These are phyloP conservation scores for Drosophila littoralis DNA, from an alignment of 1,140 invertebrate species.

Conservation along the genomic window DNA sequence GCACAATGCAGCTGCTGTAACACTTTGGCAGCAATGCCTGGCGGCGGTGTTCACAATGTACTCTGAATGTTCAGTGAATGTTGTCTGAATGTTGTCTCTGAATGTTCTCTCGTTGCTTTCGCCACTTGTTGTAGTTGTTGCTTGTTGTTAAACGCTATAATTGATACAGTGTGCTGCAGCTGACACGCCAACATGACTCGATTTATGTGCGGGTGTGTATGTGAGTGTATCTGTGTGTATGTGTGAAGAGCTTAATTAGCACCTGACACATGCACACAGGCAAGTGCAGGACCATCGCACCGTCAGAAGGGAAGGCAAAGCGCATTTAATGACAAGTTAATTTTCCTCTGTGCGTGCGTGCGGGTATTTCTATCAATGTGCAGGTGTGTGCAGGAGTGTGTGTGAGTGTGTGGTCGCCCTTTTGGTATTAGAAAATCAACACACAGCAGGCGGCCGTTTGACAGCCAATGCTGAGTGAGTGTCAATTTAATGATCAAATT, in stretches of 20 bases:
- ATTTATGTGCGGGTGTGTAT: neutral
- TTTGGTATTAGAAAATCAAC: conserved; percentile 59
- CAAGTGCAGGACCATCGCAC: conserved; percentile 15
- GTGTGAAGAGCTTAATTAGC: conserved; percentile 55
- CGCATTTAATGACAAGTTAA: conserved; percentile 72
- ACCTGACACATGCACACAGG: conserved; percentile 56
- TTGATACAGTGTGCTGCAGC: conserved; percentile 54
- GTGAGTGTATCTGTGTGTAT: conserved; percentile 19
- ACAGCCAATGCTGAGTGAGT: conserved; percentile 35
- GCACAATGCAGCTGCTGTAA: conserved; percentile 38
- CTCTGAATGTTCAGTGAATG: conserved; percentile 14
- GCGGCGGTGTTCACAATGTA: neutral
- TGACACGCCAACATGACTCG: conserved; percentile 42
- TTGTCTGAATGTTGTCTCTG: conserved; percentile 18
- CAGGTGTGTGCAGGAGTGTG: conserved; percentile 6
- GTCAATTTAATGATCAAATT: conserved; percentile 66
- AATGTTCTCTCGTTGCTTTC: conserved; percentile 23
- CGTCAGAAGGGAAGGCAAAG: conserved; percentile 30
- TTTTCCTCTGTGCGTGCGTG: conserved; percentile 36
- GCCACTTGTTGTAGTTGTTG: conserved; percentile 36
- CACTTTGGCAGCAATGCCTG: conserved; percentile 37
- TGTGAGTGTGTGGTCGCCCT: conserved; percentile 20
- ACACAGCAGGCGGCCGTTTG: conserved; percentile 43
- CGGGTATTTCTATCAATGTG: conserved; percentile 9
- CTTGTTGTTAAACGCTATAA: conserved; percentile 52